These are phyloP conservation scores for Ceryle rudis DNA, from an alignment of 2,797 vertebrate species.

Conservation along the genomic window DNA sequence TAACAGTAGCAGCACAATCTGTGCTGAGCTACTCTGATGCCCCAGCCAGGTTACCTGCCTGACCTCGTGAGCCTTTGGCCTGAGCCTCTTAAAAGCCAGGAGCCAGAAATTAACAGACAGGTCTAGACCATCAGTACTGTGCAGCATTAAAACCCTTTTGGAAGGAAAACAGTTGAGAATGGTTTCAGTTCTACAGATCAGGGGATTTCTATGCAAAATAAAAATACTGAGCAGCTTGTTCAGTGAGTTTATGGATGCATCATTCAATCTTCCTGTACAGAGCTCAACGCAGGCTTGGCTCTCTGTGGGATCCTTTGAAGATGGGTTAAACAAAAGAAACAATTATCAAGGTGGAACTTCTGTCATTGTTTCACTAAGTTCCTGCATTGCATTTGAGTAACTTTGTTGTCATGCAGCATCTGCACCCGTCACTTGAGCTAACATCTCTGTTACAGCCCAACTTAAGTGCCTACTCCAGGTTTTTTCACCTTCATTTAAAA, in stretches of 20 bases:
- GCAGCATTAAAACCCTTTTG: background rate
- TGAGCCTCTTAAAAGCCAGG: background rate
- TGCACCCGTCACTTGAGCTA: background rate
- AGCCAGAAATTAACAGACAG: accelerated
- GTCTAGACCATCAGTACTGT: accelerated
- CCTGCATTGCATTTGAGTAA: background rate
- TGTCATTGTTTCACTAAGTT: background rate
- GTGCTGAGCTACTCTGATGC: accelerated
- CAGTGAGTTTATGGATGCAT: accelerated
- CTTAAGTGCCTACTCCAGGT: background rate
- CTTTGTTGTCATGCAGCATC: background rate
- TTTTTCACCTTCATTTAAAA: background rate
- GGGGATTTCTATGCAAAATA: background rate
- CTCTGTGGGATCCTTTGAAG: background rate
- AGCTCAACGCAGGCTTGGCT: accelerated
- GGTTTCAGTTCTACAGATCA: background rate
- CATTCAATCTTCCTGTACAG: background rate
- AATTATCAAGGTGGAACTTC: background rate
- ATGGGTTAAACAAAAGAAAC: background rate
- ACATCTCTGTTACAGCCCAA: background rate
- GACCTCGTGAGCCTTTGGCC: background rate
- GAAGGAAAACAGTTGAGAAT: background rate
- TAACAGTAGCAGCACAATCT: background rate
- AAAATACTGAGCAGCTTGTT: background rate
- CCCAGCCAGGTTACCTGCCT: background rate